Conservation (phyloP, 2,888 invertebrate species). For the Diaphora mendica region DNA sequence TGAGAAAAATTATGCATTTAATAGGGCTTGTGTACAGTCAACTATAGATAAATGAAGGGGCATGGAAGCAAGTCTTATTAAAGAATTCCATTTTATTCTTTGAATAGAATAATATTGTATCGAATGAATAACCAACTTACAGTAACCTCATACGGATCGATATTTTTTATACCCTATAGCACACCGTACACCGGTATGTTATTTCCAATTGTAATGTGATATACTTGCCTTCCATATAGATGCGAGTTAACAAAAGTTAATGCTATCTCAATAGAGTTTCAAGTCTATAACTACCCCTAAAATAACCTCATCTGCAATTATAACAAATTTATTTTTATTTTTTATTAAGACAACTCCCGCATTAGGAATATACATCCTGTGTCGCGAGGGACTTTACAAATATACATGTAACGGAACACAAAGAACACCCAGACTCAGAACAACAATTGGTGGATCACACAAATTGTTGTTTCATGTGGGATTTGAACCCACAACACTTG, state of each 20-base stretch:
- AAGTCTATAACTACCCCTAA: background rate
- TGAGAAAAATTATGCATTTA: background rate
- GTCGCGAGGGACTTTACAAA: too few relatives aligned
- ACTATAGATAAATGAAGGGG: conserved; percentile 9
- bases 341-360: too few relatives aligned
- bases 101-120: conserved; percentile 18
- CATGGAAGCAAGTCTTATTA: conserved; percentile 6
- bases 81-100: conserved; percentile 3
- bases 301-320: background rate
- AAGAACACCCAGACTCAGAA: too few relatives aligned
- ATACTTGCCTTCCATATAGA: background rate
- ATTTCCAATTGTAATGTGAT: conserved; percentile 15
- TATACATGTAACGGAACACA: too few relatives aligned
- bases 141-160: conserved; percentile 12
- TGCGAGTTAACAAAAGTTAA: background rate
- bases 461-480: too few relatives aligned
- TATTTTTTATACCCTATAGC: background rate
- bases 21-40: background rate
- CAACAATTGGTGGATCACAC: too few relatives aligned
- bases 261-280: background rate
- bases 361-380: too few relatives aligned
- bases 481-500: too few relatives aligned
- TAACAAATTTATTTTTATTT: too few relatives aligned
- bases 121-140: background rate
- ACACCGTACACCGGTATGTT: background rate